Base-by-base conservation (phyloP, 2,797 vertebrate species). In the Zenarchopterus dispar region DNA sequence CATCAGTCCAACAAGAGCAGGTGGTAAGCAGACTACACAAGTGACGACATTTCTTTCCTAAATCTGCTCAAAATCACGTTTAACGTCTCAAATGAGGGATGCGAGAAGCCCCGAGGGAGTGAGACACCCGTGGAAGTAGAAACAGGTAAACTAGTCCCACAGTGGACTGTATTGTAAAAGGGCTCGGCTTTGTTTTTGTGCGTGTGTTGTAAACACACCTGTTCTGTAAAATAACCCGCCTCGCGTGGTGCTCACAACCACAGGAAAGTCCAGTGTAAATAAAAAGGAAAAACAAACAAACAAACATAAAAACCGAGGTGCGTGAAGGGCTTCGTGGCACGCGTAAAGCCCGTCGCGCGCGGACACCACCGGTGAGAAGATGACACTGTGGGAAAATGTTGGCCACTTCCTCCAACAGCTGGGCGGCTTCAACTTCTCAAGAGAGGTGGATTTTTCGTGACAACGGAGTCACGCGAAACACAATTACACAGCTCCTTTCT, bases 401-500 rank as follows among this genome's bases (percentile, higher is more conserved):
- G 28, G 76, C 62, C 24, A 71, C 78, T 84, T 78, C 83, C 80
- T 66, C 59, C 69, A 82, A 71, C 78, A 87, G 75, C 36, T 39
- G 13, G 13, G 3, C 85, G 7, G 74, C 63, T 61, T 50, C 48
- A 86, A 81, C 73, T 85, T 85, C 56, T 19, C 60, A 67, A 4
- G 7, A 6, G 28, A 28, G 28, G 28, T 28, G 7, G 28, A n/a
- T 11, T 10, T 36, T 15, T 39, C 36, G 3, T 16, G 36, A 67
- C 64, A 80, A 55, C 61, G 47, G 55, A 48, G 48, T 67, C 22
- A 68, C 8, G 8, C 8, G 74, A 13, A 4, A 39, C 13, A 39
- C 36, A 39, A 39, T 67, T 56, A 70, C 28, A 33, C 68, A 61
- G 66, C 73, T 0, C 17, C 67, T 24, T 56, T 13, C 33, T 57